Evolutionary conservation across 2,113 vertebrate species (phyloP).

Genomic region (Lophura nycthemera): DNA sequence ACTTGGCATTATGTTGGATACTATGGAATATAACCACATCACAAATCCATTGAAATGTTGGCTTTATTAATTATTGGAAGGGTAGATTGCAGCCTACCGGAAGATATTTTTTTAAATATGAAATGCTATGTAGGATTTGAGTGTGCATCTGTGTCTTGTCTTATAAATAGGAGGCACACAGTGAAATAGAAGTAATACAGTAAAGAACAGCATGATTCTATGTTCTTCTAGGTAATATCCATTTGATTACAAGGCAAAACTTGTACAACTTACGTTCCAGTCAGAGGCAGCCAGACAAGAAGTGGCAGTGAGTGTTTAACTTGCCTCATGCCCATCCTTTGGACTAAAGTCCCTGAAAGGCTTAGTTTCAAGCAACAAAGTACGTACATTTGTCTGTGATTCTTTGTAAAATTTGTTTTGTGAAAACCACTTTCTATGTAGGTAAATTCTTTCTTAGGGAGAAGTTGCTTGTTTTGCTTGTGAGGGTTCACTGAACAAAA

Average conservation of each 20-base stretch:
- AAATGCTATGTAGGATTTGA: not conserved
- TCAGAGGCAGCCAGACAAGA: constrained; percentile 60
- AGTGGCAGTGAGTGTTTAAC: constrained; percentile 62
- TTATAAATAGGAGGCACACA: not conserved
- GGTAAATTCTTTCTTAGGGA: constrained; percentile 34
- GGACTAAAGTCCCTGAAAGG: constrained; percentile 61
- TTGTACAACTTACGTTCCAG: not conserved
- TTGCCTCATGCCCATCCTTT: constrained; percentile 65
- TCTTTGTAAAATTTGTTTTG: constrained; percentile 24
- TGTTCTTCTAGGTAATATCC: not conserved
- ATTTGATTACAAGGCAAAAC: constrained; percentile 2
- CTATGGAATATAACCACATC: not conserved
- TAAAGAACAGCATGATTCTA: not conserved
- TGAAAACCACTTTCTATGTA: not conserved
- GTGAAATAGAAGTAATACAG: not conserved
- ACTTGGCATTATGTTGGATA: not conserved
- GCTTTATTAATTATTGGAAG: not conserved
- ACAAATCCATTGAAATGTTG: not conserved
- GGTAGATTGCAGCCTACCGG: not conserved
- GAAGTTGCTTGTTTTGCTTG: not conserved
- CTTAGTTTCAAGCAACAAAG: constrained; percentile 64
- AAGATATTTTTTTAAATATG: not conserved
- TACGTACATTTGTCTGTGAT: constrained; percentile 50
- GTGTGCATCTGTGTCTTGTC: not conserved
- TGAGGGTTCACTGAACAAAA: constrained; percentile 12